Evolutionary conservation across 2,888 invertebrate genomes (phyloP), one percentile per base, ranked within the genome.

Genomic region (Zygaena filipendulae): DNA sequence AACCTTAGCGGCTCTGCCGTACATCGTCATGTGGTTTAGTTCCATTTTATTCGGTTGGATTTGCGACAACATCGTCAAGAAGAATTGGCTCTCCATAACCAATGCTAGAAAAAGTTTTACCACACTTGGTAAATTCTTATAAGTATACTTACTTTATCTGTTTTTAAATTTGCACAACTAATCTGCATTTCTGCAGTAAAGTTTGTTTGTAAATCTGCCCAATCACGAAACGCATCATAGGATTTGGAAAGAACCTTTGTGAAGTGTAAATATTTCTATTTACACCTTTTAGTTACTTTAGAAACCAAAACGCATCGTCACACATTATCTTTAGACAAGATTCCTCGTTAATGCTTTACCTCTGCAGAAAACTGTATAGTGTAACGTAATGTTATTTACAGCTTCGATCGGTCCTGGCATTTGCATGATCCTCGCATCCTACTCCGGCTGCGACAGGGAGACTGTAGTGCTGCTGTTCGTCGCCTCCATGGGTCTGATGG

Each of bases 401-500:
- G 87, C 86, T 10, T 85, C 86, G 3, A 69, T 85, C 19, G 84
- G 85, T 4, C 86, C 87, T 1, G 85, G 85, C 3, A 69, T 84
- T 27, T 85, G 85, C 43, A 82, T 87, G 24, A 66, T 87, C 24
- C 54, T 80, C 12, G 87, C 86, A 0, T 84, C 85, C 0, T 86
- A 86, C 56, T 83, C 84, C 1, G 86, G 86, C 21, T 87, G 87
- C 50, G 79, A 87, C 59, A 71, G 84, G 9, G 55, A 71, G 1
- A 49, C 82, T 0, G 87, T 86, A 1, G 84, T 87, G 1, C 61
- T 79, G 7, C 64, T 87, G 2, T 86, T 88, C 49, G 86, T 86
- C 3, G 71, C 85, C 1, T 83, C 86, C 27, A 87, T 87, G 87
- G 87, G 85, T 6, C 61, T 85, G 4, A 87, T 87, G 87, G 87